Conservation (phyloP, 2,888 invertebrate species). For the Ptilodon capucinus region DNA sequence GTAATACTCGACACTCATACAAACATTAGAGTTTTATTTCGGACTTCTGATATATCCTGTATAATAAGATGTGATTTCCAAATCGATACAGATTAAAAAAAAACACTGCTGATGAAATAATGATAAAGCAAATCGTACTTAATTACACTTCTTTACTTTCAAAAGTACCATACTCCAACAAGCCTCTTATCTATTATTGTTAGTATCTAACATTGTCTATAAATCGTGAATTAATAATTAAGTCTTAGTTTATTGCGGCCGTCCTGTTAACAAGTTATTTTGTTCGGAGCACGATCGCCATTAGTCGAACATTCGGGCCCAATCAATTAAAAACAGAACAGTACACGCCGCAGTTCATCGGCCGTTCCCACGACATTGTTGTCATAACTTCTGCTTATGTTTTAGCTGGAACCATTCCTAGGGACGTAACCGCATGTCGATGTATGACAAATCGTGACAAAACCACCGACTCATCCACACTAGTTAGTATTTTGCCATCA, state of each 20-base stretch:
- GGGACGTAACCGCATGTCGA: constrained; percentile 67
- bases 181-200: constrained; percentile 25
- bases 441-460: constrained; percentile 82
- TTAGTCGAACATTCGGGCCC: constrained; percentile 47
- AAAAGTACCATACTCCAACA: no score
- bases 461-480: constrained; percentile 74
- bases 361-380: constrained; percentile 73
- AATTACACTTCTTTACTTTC: no score
- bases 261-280: constrained; percentile 54
- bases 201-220: constrained; percentile 21
- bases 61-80: no score
- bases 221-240: constrained; percentile 54
- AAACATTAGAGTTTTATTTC: no score
- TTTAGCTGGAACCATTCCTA: constrained; percentile 48
- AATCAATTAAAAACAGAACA: constrained; percentile 53
- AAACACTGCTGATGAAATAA: no score
- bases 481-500: constrained; percentile 32
- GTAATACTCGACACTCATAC: no score
- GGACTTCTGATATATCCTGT: no score
- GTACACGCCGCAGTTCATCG: constrained; percentile 52
- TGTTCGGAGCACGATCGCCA: constrained; percentile 53
- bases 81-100: no score
- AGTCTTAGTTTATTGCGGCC: constrained; percentile 37
- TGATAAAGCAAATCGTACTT: no score
- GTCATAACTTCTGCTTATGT: constrained; percentile 71